Evolutionary conservation across 2,888 invertebrate species (phyloP).

Genomic region (Hofmannophila pseudospretella): DNA sequence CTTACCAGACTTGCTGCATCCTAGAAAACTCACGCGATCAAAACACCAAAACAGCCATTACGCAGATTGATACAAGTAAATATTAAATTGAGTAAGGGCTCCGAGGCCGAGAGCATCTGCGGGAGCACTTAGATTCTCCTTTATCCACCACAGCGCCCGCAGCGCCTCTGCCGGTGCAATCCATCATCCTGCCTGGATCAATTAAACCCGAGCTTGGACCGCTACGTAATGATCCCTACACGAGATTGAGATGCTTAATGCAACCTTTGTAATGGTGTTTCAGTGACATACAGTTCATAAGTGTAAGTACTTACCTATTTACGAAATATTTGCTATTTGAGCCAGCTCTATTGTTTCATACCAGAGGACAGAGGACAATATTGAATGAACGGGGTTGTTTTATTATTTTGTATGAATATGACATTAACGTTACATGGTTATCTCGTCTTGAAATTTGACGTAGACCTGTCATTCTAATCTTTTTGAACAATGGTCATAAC

Average conservation of each 20-base stretch:
- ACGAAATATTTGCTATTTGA: too few species aligned
- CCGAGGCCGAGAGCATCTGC: slow-evolving; percentile 23
- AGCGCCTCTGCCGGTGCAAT: slow-evolving; percentile 26
- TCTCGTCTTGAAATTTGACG: too few species aligned
- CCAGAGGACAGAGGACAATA: too few species aligned
- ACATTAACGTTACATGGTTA: too few species aligned
- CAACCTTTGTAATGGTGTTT: slow-evolving; percentile 20
- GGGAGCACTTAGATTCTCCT: slow-evolving; percentile 42
- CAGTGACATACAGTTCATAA: background rate
- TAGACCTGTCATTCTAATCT: too few species aligned
- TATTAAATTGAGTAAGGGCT: slow-evolving; percentile 13
- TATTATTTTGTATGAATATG: too few species aligned
- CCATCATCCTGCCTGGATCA: slow-evolving; percentile 55
- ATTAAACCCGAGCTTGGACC: slow-evolving; percentile 43
- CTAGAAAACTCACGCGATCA: background rate
- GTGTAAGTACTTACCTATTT: too few species aligned
- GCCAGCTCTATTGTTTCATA: too few species aligned
- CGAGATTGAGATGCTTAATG: slow-evolving; percentile 28
- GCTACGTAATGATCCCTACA: slow-evolving; percentile 28
- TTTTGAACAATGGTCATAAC: too few species aligned
- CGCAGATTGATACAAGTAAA: slow-evolving; percentile 20
- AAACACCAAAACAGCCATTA: slow-evolving; percentile 11
- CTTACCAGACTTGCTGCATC: too few species aligned
- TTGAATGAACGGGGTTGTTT: too few species aligned
- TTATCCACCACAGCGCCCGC: slow-evolving; percentile 36